These are phyloP conservation scores for Aphaenogaster floridana DNA, from an alignment of 1,140 invertebrate genomes.

Conservation along the genomic window DNA sequence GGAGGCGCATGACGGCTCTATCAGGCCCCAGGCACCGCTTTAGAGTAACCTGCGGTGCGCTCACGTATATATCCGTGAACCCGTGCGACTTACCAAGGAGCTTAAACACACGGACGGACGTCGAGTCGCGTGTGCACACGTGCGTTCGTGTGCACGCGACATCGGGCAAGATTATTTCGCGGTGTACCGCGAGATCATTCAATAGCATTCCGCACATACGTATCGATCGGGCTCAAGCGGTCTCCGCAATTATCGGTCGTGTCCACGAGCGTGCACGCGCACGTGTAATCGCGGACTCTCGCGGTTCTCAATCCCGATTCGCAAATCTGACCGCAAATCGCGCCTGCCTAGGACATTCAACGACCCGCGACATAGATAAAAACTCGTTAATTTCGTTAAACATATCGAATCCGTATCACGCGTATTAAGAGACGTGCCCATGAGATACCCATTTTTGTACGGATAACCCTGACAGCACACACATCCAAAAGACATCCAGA, in stretches of 20 bases:
- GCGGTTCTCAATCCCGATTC: constrained; percentile 15
- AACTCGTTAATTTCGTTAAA: not conserved
- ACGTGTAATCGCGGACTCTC: constrained; percentile 28
- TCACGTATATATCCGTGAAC: constrained; percentile 53
- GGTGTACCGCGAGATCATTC: constrained; percentile 56
- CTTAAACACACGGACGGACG: constrained; percentile 24
- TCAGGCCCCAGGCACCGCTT: constrained; percentile 73
- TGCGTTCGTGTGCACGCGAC: constrained; percentile 56
- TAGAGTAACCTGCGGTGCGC: constrained; percentile 70
- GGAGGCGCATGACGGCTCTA: constrained; percentile 80
- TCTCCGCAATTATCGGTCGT: constrained; percentile 51
- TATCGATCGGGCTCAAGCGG: constrained; percentile 46
- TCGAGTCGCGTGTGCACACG: constrained; percentile 25
- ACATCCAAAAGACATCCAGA: too few relatives aligned
- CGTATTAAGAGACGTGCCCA: not conserved
- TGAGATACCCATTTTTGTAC: too few relatives aligned
- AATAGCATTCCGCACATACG: constrained; percentile 52
- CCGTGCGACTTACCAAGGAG: constrained; percentile 57
- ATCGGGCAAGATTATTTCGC: constrained; percentile 58
- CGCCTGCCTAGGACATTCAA: constrained; percentile 28
- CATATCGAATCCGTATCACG: not conserved
- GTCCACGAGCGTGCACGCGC: constrained; percentile 15
- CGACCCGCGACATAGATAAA: not conserved
- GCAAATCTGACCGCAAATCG: constrained; percentile 8
- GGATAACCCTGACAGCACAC: too few relatives aligned